These are phyloP conservation scores for Callospermophilus lateralis DNA, from an alignment of 2,113 vertebrate genomes.

Conservation along the genomic window DNA sequence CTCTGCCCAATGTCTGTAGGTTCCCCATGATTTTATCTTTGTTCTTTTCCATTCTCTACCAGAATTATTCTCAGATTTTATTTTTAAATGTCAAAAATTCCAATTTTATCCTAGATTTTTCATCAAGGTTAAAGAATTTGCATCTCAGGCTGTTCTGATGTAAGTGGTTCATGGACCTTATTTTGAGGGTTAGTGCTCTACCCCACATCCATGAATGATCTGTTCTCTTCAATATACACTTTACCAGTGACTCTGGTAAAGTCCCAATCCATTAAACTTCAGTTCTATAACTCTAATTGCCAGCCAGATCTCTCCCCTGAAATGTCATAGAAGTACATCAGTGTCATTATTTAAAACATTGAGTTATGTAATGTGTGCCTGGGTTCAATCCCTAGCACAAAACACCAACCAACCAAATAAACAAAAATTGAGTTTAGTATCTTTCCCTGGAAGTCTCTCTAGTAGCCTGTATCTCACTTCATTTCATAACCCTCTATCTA, in stretches of 20 bases:
- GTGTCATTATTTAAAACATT: background rate
- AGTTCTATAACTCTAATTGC: background rate
- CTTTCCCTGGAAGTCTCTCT: background rate
- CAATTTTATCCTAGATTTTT: background rate
- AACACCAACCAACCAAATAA: background rate
- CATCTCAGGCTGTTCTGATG: background rate
- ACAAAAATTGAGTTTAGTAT: background rate
- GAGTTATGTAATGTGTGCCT: background rate
- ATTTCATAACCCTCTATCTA: background rate
- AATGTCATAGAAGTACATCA: background rate
- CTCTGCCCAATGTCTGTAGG: background rate
- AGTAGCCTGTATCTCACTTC: background rate
- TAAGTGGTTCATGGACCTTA: background rate
- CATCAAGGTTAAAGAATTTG: background rate
- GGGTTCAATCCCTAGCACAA: background rate
- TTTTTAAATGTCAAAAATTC: constrained; percentile 10
- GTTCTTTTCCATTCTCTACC: background rate
- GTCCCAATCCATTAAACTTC: background rate
- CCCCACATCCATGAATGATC: background rate
- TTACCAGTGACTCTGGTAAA: background rate
- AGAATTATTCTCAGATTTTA: constrained; percentile 33
- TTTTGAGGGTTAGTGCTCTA: background rate
- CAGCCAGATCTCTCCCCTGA: background rate
- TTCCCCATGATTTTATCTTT: background rate
- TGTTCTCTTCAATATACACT: background rate